Conservation (phyloP, 2,113 vertebrate species). For the Eptesicus fuscus region DNA sequence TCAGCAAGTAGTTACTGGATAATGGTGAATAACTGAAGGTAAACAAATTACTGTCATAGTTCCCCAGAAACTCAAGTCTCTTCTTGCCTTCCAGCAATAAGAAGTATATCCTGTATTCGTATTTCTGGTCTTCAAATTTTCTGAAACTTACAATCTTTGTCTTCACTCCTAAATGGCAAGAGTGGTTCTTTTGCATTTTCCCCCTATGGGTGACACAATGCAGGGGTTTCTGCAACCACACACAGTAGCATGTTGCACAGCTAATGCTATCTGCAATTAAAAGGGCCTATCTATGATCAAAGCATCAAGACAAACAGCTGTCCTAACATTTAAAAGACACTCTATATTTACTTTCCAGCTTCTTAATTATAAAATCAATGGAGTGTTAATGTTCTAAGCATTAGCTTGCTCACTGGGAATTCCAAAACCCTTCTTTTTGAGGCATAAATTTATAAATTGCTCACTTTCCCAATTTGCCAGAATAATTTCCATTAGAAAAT, state of each 20-base stretch:
- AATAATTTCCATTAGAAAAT: conserved; percentile 85
- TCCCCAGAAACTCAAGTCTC: neutral
- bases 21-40: neutral
- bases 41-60: neutral
- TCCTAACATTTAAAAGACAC: conserved; percentile 62
- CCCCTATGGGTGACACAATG: neutral
- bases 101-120: neutral
- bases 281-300: conserved; percentile 18
- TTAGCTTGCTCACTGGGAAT: conserved; percentile 74
- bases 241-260: neutral
- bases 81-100: neutral
- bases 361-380: conserved; percentile 85
- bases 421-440: conserved; percentile 77
- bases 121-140: neutral
- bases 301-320: conserved; percentile 62
- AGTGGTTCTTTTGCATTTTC: neutral
- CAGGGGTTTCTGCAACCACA: neutral
- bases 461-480: conserved; percentile 82
- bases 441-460: conserved; percentile 79
- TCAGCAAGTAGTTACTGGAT: neutral
- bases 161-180: neutral
- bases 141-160: neutral
- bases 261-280: conserved; percentile 42
- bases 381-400: conserved; percentile 82
- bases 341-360: conserved; percentile 76